These are phyloP conservation scores for Diplodus puntazzo DNA, from an alignment of 2,797 vertebrate species.

Conservation along the genomic window DNA sequence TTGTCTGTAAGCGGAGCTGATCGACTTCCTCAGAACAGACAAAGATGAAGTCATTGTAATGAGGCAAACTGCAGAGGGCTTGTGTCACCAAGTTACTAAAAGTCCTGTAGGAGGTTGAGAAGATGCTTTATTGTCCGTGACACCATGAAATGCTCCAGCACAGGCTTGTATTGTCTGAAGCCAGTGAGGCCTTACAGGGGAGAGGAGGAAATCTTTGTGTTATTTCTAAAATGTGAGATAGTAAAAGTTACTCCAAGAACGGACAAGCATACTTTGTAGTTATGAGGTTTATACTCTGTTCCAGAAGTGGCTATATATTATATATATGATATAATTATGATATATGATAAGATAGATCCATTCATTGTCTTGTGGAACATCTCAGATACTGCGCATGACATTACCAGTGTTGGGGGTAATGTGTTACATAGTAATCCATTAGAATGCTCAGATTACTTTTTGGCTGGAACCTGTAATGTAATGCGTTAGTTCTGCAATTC, in stretches of 20 bases:
- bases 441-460: no score
- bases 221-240: conserved; percentile 18
- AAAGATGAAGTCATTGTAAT: background rate
- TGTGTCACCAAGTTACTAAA: conserved; percentile 12
- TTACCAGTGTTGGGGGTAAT: no score
- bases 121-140: conserved; percentile 45
- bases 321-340: no score
- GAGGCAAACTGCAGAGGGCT: conserved; percentile 10
- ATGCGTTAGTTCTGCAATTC: no score
- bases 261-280: background rate
- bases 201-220: conserved; percentile 9
- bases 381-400: background rate
- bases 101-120: conserved; percentile 34
- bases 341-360: background rate
- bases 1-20: conserved; percentile 19
- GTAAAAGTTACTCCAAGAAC: conserved; percentile 9
- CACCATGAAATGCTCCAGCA: conserved; percentile 18
- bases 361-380: conserved; percentile 2
- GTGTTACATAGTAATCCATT: no score
- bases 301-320: background rate
- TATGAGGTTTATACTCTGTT: background rate
- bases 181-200: conserved; percentile 32
- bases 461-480: no score
- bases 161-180: conserved; percentile 37
- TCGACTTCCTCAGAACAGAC: background rate